These are phyloP conservation scores for Brachionus manjavacas DNA, from an alignment of 1,140 invertebrate species.

Conservation along the genomic window DNA sequence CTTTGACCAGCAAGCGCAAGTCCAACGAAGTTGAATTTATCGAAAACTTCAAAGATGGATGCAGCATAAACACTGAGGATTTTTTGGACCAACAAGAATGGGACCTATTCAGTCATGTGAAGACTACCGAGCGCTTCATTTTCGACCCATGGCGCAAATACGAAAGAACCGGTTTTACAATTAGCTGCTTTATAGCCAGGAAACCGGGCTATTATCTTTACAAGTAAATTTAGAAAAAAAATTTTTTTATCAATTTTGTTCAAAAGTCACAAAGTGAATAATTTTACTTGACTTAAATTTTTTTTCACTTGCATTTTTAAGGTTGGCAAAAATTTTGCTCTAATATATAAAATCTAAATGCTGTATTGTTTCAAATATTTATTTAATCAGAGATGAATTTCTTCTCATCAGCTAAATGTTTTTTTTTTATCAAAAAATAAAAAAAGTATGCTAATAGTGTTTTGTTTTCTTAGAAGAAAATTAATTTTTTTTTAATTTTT, in stretches of 20 bases:
- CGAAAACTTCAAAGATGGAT: neutral
- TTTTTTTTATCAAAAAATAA: too few relatives aligned
- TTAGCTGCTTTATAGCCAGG: constrained; percentile 27
- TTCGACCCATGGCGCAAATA: constrained; percentile 19
- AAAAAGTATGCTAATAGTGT: too few relatives aligned
- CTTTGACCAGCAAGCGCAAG: constrained; percentile 6
- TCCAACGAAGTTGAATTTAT: neutral
- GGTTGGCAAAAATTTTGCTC: too few relatives aligned
- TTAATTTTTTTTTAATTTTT: too few relatives aligned
- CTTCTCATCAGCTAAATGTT: too few relatives aligned
- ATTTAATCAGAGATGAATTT: too few relatives aligned
- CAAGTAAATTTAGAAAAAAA: constrained; percentile 22
- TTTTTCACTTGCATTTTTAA: too few relatives aligned
- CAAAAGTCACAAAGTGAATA: too few relatives aligned
- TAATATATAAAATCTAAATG: too few relatives aligned
- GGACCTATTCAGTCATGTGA: constrained; percentile 35
- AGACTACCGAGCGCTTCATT: neutral
- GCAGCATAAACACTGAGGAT: constrained; percentile 36
- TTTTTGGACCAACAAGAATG: constrained; percentile 43
- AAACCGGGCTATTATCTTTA: constrained; percentile 41
- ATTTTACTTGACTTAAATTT: too few relatives aligned
- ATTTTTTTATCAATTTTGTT: neutral
- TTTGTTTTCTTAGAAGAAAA: too few relatives aligned
- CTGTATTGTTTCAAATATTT: too few relatives aligned
- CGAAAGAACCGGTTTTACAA: neutral